Conservation (phyloP, 2,113 vertebrate species). For the Amazona vittata region DNA sequence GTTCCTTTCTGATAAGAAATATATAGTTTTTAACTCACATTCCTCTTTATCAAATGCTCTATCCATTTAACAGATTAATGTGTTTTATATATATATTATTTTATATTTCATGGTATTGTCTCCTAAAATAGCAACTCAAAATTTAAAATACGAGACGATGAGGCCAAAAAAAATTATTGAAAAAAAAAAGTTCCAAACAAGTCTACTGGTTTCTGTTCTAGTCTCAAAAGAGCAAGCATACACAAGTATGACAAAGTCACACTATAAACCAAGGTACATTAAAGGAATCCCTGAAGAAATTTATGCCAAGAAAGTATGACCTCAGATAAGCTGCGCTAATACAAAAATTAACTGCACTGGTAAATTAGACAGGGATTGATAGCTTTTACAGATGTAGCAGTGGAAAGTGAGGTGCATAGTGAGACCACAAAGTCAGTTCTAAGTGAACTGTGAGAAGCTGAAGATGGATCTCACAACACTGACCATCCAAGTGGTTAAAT, state of each 20-base stretch:
- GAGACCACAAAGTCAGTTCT: background rate
- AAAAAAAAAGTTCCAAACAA: background rate
- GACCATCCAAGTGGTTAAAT: background rate
- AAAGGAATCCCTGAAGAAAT: background rate
- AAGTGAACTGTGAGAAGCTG: background rate
- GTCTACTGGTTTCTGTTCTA: background rate
- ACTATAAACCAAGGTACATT: background rate
- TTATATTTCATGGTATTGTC: background rate
- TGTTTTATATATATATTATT: background rate
- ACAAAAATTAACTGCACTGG: conserved; percentile 22
- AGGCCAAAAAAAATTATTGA: background rate
- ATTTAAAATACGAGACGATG: background rate
- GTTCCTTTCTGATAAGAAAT: background rate
- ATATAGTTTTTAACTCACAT: background rate
- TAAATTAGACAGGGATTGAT: conserved; percentile 29
- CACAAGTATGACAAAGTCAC: background rate
- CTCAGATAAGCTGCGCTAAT: background rate
- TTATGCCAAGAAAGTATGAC: background rate
- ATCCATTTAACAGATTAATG: background rate
- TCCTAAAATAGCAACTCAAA: background rate
- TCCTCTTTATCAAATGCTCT: background rate
- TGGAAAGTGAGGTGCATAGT: background rate
- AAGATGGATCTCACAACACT: background rate
- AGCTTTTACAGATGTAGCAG: background rate
- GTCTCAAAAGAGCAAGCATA: background rate